phyloP scores from a whole-genome alignment of 2,888 invertebrate genomes.

The Scrobipalpa costella region DNA sequence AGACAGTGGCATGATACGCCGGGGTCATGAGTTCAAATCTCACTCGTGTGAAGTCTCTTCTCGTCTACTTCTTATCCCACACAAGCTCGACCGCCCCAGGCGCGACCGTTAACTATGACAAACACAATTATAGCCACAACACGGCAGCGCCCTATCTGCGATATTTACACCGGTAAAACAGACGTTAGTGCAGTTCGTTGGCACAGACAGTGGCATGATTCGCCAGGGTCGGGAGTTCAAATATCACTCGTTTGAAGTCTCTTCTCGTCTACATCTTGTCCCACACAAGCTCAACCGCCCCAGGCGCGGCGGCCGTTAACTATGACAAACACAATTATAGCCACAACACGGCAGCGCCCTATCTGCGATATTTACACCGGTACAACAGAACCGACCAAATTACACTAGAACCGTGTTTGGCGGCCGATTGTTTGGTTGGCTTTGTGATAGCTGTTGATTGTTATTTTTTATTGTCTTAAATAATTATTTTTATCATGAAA shows the following conservation, averaged over 20 bases:
- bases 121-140: slow-evolving; percentile 60
- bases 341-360: slow-evolving; percentile 37
- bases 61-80: slow-evolving; percentile 18
- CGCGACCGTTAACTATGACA: slow-evolving; percentile 58
- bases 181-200: too few species aligned
- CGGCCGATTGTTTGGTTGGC: not conserved
- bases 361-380: slow-evolving; percentile 22
- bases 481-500: too few species aligned
- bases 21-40: too few species aligned
- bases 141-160: slow-evolving; percentile 24
- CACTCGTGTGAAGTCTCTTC: too few species aligned
- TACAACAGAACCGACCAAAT: slow-evolving; percentile 11
- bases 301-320: slow-evolving; percentile 51
- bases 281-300: slow-evolving; percentile 6
- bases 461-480: not conserved
- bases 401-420: slow-evolving; percentile 2
- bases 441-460: not conserved
- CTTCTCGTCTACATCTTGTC: slow-evolving; percentile 16
- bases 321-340: slow-evolving; percentile 64
- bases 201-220: too few species aligned
- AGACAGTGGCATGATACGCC: too few species aligned
- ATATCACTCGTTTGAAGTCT: too few species aligned
- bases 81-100: slow-evolving; percentile 3
- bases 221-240: too few species aligned
- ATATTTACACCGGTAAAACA: too few species aligned